Evolutionary conservation across 2,797 vertebrate genomes (phyloP), one percentile per base, ranked within the genome.

Genomic region (Pantherophis vulpinus): DNA sequence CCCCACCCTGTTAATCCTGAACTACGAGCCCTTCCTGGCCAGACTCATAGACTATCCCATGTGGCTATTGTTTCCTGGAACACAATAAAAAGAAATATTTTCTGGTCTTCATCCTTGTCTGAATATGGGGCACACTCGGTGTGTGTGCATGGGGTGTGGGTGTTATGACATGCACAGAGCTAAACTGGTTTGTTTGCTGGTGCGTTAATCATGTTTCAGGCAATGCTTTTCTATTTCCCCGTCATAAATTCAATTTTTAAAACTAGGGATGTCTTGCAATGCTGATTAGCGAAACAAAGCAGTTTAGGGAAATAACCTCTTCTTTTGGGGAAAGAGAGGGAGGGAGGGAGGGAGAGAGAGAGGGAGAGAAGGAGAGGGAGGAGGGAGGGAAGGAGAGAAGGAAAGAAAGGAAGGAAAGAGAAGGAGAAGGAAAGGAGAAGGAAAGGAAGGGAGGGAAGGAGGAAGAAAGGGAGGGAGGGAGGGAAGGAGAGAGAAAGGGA

Each of bases 381-480:
- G 59, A 60, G 2, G 59, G 2, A 23, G 59, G 58, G 37, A 7
- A 0, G 59, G 20, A 1, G 6, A n/a, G 59, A 25, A 25, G 20
- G 3, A 20, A 23, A 0, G 58, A 2, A 59, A 7, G 18, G 18
- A 16, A 59, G 61, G 37, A 37, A 37, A 37, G 37, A 37, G 37
- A 37, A 37, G n/a, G n/a, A n/a, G 32, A 37, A 20, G 18, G 7
- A 11, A n/a, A n/a, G n/a, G 3, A 1, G 3, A 27, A 3, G 0
- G 27, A 27, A 3, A 6, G 25, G 4, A 23, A 23, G 2, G 59
- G 9, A 60, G 20, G 14, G 4, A 11, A 14, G 11, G 54, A 12
- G 54, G 55, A 14, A 55, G 37, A 37, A 37, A 18, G 56, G 56
- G 5, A 7, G 1, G 58, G 2, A 59, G 20, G 20, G 2, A 59